Evolutionary conservation across 2,888 invertebrate genomes (phyloP).

Genomic region (Perithous albicinctus): DNA sequence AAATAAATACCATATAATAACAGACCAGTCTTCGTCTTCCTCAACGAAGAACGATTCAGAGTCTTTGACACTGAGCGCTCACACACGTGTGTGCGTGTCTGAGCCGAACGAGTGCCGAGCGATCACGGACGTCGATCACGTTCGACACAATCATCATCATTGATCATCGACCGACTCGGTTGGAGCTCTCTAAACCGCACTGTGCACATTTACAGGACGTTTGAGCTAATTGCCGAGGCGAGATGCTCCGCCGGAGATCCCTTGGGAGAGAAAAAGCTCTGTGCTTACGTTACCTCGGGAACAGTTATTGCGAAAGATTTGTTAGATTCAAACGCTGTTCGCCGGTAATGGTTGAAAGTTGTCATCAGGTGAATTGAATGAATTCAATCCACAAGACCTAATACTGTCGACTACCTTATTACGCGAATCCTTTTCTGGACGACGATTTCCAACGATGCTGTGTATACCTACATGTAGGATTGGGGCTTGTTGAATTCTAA

Average conservation of each 20-base stretch:
- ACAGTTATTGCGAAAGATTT: conserved; percentile 59
- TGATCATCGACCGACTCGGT: conserved; percentile 75
- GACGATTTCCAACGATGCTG: conserved; percentile 18
- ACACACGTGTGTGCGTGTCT: neutral
- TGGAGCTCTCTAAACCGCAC: neutral
- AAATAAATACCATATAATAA: neutral
- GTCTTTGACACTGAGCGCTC: neutral
- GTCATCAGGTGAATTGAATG: conserved; percentile 51
- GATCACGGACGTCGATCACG: conserved; percentile 81
- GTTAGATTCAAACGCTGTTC: conserved; percentile 39
- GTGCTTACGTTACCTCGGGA: conserved; percentile 12
- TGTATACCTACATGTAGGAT: neutral
- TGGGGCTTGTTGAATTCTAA: neutral
- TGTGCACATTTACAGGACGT: neutral
- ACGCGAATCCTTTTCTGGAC: conserved; percentile 62
- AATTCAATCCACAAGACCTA: conserved; percentile 52
- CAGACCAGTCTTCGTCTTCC: neutral
- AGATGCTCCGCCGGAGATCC: conserved; percentile 47
- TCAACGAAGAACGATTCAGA: neutral
- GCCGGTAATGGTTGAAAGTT: conserved; percentile 44
- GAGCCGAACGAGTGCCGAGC: neutral
- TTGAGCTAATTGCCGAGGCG: conserved; percentile 44
- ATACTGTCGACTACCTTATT: conserved; percentile 51
- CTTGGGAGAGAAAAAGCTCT: conserved; percentile 2
- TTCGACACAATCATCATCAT: conserved; percentile 81